Evolutionary conservation across 2,113 vertebrate species (phyloP), one percentile per base, ranked within the genome.

Genomic region (Columba livia): DNA sequence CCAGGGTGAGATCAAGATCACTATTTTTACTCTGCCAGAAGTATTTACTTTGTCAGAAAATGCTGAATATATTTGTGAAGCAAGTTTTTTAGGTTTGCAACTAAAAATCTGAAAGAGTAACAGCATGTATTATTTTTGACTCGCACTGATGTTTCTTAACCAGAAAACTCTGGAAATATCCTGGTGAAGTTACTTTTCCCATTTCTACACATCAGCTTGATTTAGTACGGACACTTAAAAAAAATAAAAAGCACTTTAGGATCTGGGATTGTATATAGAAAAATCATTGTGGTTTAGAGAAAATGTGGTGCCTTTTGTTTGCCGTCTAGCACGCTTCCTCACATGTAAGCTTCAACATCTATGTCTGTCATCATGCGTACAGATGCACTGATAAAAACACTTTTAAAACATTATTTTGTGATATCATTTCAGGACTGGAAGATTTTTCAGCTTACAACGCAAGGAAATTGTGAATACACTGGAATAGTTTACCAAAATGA

Each of bases 311-410:
- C 10, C 7, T n/a, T 73, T 15, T n/a, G 2, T 61, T 82, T 85
- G 10, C 6, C 74, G 67, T 82, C 42, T 62, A 26, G 20, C 34
- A 12, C n/a, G 15, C 26, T 44, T n/a, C 32, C 29, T 60, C 29
- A 54, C 15, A 19, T 7, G 8, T 15, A 56, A 53, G 3, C 5
- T 61, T 82, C 56, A 32, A 24, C 1, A 1, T 15, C 29, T 57
- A 2, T 1, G 1, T n/a, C 62, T 73, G n/a, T 20, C 60, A 40
- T 42, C 12, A 8, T 36, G 6, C 40, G 74, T 62, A 36, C 16
- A 48, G 34, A 86, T 74, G 3, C 13, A 38, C 2, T 8, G 16
- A 28, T 48, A 47, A 58, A 3, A 38, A 54, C 0, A 0, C 26
- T 86, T 61, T 56, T 4, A 71, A 48, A 23, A 15, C 3, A 28